phyloP scores from a whole-genome alignment of 2,888 invertebrate genomes.

The Entomobrya proxima region DNA sequence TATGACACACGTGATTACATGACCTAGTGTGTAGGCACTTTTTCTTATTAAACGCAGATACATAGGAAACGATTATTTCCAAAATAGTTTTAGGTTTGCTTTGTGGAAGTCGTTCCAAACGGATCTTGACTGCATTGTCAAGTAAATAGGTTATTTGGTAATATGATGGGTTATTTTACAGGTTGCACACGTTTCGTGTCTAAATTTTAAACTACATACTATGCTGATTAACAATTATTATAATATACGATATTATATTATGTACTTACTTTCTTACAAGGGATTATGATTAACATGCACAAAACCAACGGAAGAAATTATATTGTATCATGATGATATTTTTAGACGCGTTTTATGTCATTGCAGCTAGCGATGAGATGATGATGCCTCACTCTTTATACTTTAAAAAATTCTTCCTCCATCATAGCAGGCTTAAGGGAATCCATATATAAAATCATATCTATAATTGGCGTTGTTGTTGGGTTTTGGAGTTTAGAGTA shows the following conservation, averaged over 20 bases:
- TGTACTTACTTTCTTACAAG: slow-evolving; percentile 16
- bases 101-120: slow-evolving; percentile 43
- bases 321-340: no score
- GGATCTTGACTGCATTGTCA: neutral
- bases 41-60: slow-evolving; percentile 57
- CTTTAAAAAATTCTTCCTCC: no score
- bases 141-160: neutral
- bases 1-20: neutral
- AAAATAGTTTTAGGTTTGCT: slow-evolving; percentile 9
- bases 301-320: slow-evolving; percentile 5
- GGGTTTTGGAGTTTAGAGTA: no score
- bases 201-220: neutral
- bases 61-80: slow-evolving; percentile 36
- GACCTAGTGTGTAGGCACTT: slow-evolving; percentile 35
- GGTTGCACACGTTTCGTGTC: neutral
- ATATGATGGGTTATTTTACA: slow-evolving; percentile 28
- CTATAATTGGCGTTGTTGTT: no score
- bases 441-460: no score
- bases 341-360: no score
- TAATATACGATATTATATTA: neutral
- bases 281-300: neutral
- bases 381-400: no score
- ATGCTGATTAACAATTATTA: neutral
- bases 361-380: no score
- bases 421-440: no score